Evolutionary conservation across 2,797 vertebrate genomes (phyloP).

Genomic region (Danio jaintianensis): DNA sequence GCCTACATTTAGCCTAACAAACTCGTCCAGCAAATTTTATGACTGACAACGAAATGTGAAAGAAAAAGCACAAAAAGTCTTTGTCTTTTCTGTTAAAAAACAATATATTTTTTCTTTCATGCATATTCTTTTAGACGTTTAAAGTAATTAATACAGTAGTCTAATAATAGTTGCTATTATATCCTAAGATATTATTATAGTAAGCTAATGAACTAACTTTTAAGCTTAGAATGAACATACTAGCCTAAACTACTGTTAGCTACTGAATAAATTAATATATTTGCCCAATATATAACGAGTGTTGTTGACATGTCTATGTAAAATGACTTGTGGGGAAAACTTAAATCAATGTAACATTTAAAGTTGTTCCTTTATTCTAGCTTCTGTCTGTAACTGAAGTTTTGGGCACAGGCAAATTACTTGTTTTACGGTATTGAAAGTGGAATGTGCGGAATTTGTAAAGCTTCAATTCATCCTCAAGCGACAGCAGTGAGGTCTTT

Average conservation of each 20-base stretch:
- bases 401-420: conserved; percentile 30
- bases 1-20: too few species aligned
- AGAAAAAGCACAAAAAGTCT: too few species aligned
- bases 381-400: neutral
- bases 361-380: neutral
- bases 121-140: neutral
- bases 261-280: neutral
- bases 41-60: too few species aligned
- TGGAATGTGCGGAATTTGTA: conserved; percentile 87
- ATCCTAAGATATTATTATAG: neutral
- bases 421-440: conserved; percentile 75
- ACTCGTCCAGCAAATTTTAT: too few species aligned
- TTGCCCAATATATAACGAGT: neutral
- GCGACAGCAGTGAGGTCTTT: conserved; percentile 69
- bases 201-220: neutral
- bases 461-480: conserved; percentile 80
- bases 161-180: too few species aligned
- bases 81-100: too few species aligned
- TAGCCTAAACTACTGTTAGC: neutral
- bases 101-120: neutral
- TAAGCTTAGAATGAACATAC: neutral
- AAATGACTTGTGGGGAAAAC: too few species aligned
- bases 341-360: neutral
- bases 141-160: neutral
- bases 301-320: neutral